These are phyloP conservation scores for Myotis lucifugus DNA, from an alignment of 2,113 vertebrate genomes.

Conservation along the genomic window DNA sequence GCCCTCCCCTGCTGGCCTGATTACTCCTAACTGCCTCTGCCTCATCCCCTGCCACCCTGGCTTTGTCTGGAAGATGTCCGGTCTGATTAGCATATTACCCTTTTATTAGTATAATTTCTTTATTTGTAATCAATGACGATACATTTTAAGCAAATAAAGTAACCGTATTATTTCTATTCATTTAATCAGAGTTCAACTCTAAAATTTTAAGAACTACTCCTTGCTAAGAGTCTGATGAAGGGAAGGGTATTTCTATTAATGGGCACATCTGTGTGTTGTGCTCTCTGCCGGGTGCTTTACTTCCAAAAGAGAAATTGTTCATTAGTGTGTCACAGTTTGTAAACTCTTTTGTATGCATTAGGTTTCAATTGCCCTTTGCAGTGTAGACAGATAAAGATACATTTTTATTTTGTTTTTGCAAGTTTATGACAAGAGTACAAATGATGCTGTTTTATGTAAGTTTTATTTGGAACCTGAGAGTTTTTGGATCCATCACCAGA, in stretches of 20 bases:
- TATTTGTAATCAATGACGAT: too few relatives aligned
- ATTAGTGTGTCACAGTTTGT: not conserved
- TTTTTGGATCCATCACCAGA: not conserved
- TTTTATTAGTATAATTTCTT: too few relatives aligned
- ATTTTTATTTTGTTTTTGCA: not conserved
- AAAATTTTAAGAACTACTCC: not conserved
- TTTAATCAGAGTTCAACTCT: not conserved
- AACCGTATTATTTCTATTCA: not conserved
- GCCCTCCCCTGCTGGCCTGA: too few relatives aligned
- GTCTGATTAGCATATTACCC: too few relatives aligned
- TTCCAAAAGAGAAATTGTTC: not conserved
- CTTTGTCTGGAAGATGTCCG: too few relatives aligned
- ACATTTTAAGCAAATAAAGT: not conserved
- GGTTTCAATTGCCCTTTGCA: not conserved
- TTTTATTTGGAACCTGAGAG: not conserved
- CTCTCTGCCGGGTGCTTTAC: not conserved
- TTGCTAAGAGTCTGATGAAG: not conserved
- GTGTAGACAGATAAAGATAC: not conserved
- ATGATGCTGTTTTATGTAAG: not conserved
- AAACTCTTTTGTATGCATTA: not conserved
- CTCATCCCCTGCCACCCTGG: too few relatives aligned
- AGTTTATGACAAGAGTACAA: not conserved
- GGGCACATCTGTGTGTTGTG: too few relatives aligned
- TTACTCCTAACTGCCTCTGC: too few relatives aligned
- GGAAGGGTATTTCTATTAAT: fast-evolving